These are phyloP conservation scores for Argya squamiceps DNA, from an alignment of 2,797 vertebrate genomes.

Conservation along the genomic window DNA sequence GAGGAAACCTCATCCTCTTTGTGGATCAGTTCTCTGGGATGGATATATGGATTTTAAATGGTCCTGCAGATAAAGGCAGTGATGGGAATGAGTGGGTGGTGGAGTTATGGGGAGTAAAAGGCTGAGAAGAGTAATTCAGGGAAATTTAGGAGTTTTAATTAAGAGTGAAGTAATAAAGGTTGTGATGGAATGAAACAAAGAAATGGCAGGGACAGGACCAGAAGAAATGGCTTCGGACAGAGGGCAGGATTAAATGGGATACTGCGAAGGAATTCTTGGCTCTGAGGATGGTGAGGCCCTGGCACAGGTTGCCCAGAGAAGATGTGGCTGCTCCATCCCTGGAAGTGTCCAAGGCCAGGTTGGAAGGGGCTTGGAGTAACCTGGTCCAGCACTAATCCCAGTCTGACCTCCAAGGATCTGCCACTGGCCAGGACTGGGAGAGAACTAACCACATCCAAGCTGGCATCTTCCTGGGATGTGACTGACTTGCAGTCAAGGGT, in stretches of 20 bases:
- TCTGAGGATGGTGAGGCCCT: background rate
- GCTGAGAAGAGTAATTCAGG: background rate
- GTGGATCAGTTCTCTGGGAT: accelerated
- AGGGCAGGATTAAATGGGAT: background rate
- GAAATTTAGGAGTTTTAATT: background rate
- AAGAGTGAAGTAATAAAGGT: background rate
- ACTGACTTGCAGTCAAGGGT: background rate
- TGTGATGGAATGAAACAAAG: background rate
- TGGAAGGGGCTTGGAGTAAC: background rate
- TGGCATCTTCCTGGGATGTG: background rate
- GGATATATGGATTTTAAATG: background rate
- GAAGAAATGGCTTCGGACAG: background rate
- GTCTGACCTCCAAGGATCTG: background rate
- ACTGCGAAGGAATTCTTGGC: background rate
- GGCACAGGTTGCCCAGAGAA: background rate
- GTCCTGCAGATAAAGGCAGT: background rate
- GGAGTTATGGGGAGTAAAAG: accelerated
- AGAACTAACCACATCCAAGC: background rate
- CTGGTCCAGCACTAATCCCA: background rate
- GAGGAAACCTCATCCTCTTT: background rate
- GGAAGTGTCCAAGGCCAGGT: background rate
- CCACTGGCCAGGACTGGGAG: background rate
- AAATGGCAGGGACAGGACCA: background rate
- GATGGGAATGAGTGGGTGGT: background rate
- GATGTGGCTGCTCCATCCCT: background rate